These are phyloP conservation scores for Microcaecilia unicolor DNA, from an alignment of 2,797 vertebrate genomes.

Conservation along the genomic window DNA sequence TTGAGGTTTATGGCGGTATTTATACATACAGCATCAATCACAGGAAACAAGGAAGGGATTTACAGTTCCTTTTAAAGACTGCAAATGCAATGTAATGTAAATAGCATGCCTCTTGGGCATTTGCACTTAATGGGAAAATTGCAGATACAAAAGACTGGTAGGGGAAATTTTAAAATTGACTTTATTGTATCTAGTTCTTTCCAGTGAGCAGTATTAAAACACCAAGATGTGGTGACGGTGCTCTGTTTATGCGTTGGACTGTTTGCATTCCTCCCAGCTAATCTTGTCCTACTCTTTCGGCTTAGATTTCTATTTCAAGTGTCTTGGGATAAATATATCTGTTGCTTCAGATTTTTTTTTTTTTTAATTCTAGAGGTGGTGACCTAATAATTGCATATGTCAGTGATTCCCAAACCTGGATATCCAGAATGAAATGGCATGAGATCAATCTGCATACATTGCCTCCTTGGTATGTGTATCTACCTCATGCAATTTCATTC, in stretches of 20 bases:
- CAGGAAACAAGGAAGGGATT: constrained; percentile 73
- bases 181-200: constrained; percentile 71
- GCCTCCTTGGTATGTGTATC: too few relatives aligned
- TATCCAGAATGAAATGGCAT: too few relatives aligned
- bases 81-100: constrained; percentile 78
- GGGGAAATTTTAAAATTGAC: constrained; percentile 77
- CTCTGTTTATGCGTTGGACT: constrained; percentile 50
- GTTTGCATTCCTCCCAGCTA: constrained; percentile 52
- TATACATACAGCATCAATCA: constrained; percentile 76
- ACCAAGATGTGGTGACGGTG: constrained; percentile 58
- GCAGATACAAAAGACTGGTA: constrained; percentile 78
- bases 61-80: constrained; percentile 81
- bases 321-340: constrained; percentile 32
- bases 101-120: constrained; percentile 76
- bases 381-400: neutral
- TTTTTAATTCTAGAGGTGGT: neutral
- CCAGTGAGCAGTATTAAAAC: constrained; percentile 71
- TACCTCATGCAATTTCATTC: too few relatives aligned
- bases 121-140: constrained; percentile 78
- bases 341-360: too few relatives aligned
- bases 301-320: constrained; percentile 35
- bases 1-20: constrained; percentile 78
- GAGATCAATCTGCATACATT: too few relatives aligned
- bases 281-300: constrained; percentile 39
- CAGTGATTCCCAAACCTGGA: too few relatives aligned